Percentiles rank a stretch among this genome's conserved stretches.
phyloP scores from a whole-genome alignment of 2,888 invertebrate species.

The Myopa testacea region DNA sequence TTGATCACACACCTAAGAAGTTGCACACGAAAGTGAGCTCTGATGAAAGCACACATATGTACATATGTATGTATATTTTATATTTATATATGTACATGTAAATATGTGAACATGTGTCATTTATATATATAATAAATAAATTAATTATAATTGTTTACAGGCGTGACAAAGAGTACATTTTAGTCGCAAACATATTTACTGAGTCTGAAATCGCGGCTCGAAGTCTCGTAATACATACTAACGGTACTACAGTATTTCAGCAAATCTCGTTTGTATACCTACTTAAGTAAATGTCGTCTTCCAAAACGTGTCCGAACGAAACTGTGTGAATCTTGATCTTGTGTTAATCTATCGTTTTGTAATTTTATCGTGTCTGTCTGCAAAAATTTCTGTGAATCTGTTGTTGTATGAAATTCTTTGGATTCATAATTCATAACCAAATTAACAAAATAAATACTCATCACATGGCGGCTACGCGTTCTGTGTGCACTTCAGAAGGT shows the following conservation, averaged over 20 bases:
- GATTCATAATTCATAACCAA: no score
- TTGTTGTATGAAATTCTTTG: no score
- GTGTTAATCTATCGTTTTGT: no score
- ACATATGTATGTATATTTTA: constrained; percentile 23
- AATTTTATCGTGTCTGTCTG: no score
- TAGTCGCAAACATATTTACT: background rate
- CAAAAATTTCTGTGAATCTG: background rate
- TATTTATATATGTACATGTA: constrained; percentile 22
- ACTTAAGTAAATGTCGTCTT: no score
- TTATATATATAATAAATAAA: background rate
- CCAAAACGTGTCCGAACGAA: no score
- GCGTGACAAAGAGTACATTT: constrained; percentile 55
- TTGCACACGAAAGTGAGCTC: no score
- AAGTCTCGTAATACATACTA: background rate
- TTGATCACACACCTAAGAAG: no score
- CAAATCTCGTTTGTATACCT: background rate
- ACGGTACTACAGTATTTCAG: constrained; percentile 14
- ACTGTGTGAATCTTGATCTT: no score
- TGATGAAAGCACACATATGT: constrained; percentile 4
- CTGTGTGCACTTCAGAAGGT: background rate
- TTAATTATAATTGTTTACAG: constrained; percentile 10
- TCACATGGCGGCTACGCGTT: no score
- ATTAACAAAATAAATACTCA: no score
- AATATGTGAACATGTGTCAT: background rate
- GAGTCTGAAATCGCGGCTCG: background rate